phyloP scores from a whole-genome alignment of 2,888 invertebrate genomes.

The Brachylomia viminalis region DNA sequence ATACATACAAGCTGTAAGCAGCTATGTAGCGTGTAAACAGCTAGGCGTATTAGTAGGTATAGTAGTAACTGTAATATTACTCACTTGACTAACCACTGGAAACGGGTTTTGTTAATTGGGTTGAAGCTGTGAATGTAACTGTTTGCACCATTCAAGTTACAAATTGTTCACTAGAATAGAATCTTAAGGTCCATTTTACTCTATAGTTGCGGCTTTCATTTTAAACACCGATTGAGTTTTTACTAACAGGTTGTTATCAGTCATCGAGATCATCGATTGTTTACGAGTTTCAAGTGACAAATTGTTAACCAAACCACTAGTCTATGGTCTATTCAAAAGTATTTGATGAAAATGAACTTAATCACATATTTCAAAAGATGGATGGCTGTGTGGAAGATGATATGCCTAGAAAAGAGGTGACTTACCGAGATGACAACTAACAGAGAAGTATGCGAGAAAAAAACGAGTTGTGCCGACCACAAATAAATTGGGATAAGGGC shows the following conservation, averaged over 20 bases:
- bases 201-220: background rate
- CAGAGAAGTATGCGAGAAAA: no score
- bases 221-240: background rate
- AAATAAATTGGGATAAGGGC: no score
- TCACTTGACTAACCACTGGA: background rate
- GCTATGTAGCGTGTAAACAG: conserved; percentile 12
- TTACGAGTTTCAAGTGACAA: background rate
- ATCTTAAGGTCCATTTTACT: background rate
- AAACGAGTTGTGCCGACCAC: background rate
- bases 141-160: background rate
- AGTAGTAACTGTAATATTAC: background rate
- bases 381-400: no score
- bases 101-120: background rate
- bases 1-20: no score
- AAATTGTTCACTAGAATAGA: background rate
- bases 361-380: no score
- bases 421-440: no score
- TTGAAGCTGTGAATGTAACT: background rate
- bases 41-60: no score
- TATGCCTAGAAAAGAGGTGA: no score
- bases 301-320: background rate
- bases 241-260: background rate
- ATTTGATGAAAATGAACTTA: background rate
- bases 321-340: background rate
- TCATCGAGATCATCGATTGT: background rate